Conservation (phyloP, 2,113 vertebrate species). For the Collichthys lucidus region DNA sequence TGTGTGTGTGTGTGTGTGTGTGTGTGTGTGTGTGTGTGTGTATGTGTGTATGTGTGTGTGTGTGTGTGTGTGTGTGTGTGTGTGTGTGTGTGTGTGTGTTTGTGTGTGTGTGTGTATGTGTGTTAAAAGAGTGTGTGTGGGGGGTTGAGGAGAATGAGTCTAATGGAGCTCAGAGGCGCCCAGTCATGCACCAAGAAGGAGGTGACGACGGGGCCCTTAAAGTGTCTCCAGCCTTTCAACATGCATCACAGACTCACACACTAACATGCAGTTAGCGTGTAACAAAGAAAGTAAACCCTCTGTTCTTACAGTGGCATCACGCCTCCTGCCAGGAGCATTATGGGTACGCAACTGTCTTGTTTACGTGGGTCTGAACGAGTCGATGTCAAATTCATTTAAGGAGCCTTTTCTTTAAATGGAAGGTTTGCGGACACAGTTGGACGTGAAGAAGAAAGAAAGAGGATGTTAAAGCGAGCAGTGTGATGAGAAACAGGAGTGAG, state of each 20-base stretch:
- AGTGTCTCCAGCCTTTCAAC: conserved; percentile 82
- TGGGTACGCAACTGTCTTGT: conserved; percentile 53
- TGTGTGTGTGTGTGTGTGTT: conserved; percentile 43
- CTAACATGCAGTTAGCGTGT: conserved; percentile 25
- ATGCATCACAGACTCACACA: conserved; percentile 33
- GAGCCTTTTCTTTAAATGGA: conserved; percentile 25
- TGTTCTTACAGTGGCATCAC: conserved; percentile 72
- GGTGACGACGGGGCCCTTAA: conserved; percentile 90
- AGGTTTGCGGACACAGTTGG: conserved; percentile 2
- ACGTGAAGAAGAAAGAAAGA: not conserved
- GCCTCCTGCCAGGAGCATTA: conserved; percentile 49
- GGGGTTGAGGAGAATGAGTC: conserved; percentile 51
- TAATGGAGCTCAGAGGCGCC: conserved; percentile 79
- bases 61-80: conserved; percentile 9
- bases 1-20: not conserved
- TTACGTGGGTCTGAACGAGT: conserved; percentile 40
- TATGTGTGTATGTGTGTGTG: conserved; percentile 42
- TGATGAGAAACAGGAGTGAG: not conserved
- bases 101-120: conserved; percentile 18
- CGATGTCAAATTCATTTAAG: conserved; percentile 54
- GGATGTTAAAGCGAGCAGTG: not conserved
- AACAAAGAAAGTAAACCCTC: conserved; percentile 76
- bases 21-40: not conserved
- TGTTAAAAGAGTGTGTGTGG: conserved; percentile 6
- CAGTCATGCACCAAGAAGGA: conserved; percentile 95